Evolutionary conservation across 1,140 invertebrate genomes (phyloP).

Genomic region (Aphidius gifuensis): DNA sequence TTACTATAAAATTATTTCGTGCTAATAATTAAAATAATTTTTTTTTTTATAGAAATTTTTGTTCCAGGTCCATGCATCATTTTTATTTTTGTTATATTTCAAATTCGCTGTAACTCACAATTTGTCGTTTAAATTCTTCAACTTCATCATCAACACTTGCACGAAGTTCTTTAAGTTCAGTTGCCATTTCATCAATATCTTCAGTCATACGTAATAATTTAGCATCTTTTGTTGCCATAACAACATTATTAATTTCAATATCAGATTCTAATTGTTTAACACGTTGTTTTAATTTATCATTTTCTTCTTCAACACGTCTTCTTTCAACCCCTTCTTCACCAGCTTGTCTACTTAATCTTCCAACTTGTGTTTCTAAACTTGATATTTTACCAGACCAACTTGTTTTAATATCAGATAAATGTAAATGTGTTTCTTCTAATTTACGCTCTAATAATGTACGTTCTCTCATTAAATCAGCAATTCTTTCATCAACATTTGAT

Average conservation of each 20-base stretch:
- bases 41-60: too few species aligned
- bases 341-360: slow-evolving; percentile 72
- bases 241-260: slow-evolving; percentile 67
- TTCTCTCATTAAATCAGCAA: slow-evolving; percentile 57
- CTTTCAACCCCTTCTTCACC: slow-evolving; percentile 77
- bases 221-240: slow-evolving; percentile 68
- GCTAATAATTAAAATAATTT: too few species aligned
- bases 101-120: slow-evolving; percentile 62
- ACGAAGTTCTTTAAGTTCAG: slow-evolving; percentile 61
- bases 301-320: slow-evolving; percentile 69
- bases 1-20: too few species aligned
- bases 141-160: slow-evolving; percentile 63
- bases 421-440: slow-evolving; percentile 78
- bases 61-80: slow-evolving; percentile 18
- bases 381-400: slow-evolving; percentile 87
- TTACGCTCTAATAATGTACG: slow-evolving; percentile 69
- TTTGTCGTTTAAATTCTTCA: slow-evolving; percentile 61
- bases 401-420: slow-evolving; percentile 82
- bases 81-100: slow-evolving; percentile 8
- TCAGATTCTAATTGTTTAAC: slow-evolving; percentile 66
- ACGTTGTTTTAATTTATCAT: slow-evolving; percentile 63
- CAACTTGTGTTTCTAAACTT: slow-evolving; percentile 79
- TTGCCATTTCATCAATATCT: slow-evolving; percentile 64
- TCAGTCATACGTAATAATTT: slow-evolving; percentile 64
- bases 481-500: slow-evolving; percentile 61